Evolutionary conservation across 1,140 invertebrate species (phyloP).

Genomic region (Gerris buenoi): DNA sequence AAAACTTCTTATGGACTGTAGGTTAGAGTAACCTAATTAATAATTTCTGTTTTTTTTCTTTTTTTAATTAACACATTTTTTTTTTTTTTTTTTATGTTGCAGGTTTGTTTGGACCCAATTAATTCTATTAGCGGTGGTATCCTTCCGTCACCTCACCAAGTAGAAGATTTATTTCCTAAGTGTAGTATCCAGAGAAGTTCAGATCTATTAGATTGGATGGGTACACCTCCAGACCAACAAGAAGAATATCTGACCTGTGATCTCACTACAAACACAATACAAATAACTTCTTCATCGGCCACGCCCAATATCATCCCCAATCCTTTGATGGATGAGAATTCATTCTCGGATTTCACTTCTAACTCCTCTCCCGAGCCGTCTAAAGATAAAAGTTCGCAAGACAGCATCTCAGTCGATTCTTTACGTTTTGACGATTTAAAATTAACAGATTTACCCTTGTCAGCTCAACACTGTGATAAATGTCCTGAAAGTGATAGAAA

Average conservation of each 20-base stretch:
- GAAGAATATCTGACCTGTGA: neutral
- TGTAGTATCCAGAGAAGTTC: constrained; percentile 6
- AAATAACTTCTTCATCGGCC: neutral
- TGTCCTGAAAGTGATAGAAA: neutral
- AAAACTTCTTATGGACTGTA: too few species aligned
- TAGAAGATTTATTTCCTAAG: constrained; percentile 10
- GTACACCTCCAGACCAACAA: neutral
- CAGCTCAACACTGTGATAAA: neutral
- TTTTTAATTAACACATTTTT: too few species aligned
- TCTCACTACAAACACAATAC: neutral
- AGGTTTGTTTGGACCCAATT: neutral
- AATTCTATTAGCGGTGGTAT: neutral
- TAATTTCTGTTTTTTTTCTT: too few species aligned
- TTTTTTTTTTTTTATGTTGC: too few species aligned
- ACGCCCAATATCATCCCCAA: neutral
- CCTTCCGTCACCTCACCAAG: neutral
- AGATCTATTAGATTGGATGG: neutral
- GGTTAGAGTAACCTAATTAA: too few species aligned
- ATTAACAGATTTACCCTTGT: neutral
- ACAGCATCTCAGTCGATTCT: neutral
- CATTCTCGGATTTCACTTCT: neutral
- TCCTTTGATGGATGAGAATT: neutral
- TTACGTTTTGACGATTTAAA: neutral
- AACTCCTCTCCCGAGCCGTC: neutral
- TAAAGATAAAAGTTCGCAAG: neutral